Conservation (phyloP, 2,888 invertebrate genomes). For the Andrena trimmerana region DNA sequence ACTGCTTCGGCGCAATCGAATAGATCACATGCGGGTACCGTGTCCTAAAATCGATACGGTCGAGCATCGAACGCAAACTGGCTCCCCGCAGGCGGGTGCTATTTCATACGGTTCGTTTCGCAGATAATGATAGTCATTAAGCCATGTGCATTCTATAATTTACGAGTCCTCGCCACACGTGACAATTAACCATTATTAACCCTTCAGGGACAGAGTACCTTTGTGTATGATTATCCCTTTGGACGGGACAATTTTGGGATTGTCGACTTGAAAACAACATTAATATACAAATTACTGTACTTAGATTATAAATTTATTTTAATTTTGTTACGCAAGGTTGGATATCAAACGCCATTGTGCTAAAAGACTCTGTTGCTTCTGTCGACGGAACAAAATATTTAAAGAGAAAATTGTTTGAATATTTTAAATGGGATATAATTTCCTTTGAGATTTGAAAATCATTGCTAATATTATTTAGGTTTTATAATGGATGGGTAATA, state of each 20-base stretch:
- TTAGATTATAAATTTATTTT: neutral
- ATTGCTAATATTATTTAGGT: no score
- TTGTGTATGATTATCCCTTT: neutral
- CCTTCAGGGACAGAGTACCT: neutral
- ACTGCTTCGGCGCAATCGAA: conserved; percentile 1
- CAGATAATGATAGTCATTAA: conserved; percentile 30
- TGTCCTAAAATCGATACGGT: conserved; percentile 36
- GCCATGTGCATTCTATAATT: conserved; percentile 27
- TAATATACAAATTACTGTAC: neutral
- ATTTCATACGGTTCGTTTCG: neutral
- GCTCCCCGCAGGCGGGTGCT: conserved; percentile 25
- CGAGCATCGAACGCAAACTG: conserved; percentile 18
- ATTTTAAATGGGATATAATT: no score
- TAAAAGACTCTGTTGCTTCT: no score
- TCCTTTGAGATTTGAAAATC: no score
- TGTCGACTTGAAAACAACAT: neutral
- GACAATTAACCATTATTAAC: conserved; percentile 9
- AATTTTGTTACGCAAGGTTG: neutral
- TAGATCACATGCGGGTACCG: conserved; percentile 14
- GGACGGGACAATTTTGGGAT: neutral
- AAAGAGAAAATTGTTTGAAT: no score
- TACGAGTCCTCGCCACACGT: neutral
- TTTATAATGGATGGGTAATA: no score
- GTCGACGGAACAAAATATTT: no score
- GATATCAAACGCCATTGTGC: no score